Conservation (phyloP, 2,888 invertebrate species). For the Petrophora chlorosata region DNA sequence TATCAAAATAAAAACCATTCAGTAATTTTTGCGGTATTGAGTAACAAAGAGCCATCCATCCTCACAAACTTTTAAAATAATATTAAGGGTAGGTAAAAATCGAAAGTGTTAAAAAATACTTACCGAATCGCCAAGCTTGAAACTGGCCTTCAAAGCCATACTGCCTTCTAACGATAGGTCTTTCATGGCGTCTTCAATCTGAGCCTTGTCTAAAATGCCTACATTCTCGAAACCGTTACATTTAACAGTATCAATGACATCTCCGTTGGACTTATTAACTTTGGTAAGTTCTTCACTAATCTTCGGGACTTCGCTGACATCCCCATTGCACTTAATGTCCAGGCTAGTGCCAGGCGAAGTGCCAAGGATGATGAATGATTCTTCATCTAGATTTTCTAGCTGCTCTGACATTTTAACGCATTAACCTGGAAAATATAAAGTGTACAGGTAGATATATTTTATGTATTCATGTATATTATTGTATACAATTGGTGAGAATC, state of each 20-base stretch:
- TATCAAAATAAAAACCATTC: too few species aligned
- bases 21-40: too few species aligned
- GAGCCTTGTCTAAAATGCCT: constrained; percentile 47
- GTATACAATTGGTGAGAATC: too few species aligned
- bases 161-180: constrained; percentile 65
- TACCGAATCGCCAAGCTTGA: constrained; percentile 68
- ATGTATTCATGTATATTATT: too few species aligned
- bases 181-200: constrained; percentile 71
- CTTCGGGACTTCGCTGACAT: constrained; percentile 40
- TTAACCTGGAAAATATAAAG: constrained; percentile 43
- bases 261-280: neutral
- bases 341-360: constrained; percentile 70
- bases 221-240: constrained; percentile 29
- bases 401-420: constrained; percentile 57
- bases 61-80: neutral
- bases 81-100: neutral
- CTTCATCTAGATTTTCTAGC: constrained; percentile 64
- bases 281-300: constrained; percentile 22
- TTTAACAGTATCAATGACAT: constrained; percentile 5
- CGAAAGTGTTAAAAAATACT: constrained; percentile 53
- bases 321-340: constrained; percentile 60
- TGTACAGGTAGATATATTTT: too few species aligned
- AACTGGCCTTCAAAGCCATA: constrained; percentile 73
- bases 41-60: too few species aligned
- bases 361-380: constrained; percentile 76